These are phyloP conservation scores for Thryonomys swinderianus DNA, from an alignment of 2,113 vertebrate genomes.

Conservation along the genomic window DNA sequence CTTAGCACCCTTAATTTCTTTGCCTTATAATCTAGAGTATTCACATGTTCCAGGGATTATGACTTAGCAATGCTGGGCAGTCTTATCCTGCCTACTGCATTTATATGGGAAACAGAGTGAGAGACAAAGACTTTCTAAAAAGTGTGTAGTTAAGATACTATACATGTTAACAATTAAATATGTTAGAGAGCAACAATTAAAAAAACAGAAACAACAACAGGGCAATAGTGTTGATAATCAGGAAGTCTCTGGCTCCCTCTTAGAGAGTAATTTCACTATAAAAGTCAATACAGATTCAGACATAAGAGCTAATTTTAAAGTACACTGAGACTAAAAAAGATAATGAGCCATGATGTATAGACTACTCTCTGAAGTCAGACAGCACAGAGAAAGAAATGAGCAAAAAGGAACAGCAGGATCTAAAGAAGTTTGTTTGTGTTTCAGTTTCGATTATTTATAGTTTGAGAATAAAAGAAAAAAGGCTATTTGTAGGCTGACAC, in stretches of 20 bases:
- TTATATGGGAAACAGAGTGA: background rate
- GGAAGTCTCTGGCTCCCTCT: background rate
- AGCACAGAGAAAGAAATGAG: background rate
- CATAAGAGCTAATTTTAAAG: background rate
- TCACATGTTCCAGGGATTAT: background rate
- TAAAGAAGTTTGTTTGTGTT: background rate
- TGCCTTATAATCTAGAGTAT: background rate
- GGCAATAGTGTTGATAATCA: background rate
- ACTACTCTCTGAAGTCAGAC: background rate
- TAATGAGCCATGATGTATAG: background rate
- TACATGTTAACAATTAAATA: background rate
- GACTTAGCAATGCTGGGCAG: background rate
- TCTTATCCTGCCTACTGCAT: background rate
- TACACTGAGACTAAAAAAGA: background rate
- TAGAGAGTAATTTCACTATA: background rate
- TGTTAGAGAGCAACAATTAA: background rate
- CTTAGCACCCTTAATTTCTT: background rate
- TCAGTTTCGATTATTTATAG: constrained; percentile 40
- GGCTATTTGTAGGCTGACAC: background rate
- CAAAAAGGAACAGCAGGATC: background rate
- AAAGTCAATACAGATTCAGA: background rate
- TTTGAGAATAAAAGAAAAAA: constrained; percentile 51
- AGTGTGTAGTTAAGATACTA: background rate
- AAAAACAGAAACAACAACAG: background rate
- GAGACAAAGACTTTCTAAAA: background rate